phyloP scores from a whole-genome alignment of 2,888 invertebrate species.

The Oxyscelio sp. region DNA sequence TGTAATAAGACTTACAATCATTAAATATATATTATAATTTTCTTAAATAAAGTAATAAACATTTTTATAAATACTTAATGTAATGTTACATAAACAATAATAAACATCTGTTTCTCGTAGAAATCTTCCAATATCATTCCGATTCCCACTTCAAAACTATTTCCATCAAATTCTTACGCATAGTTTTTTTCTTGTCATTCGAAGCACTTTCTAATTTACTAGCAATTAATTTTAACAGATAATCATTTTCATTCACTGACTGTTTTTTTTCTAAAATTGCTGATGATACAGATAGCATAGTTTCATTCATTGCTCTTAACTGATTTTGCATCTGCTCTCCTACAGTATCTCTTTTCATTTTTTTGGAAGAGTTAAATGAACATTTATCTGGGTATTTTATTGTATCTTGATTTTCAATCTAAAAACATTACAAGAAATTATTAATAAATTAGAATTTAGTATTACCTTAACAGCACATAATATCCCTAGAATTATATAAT shows the following conservation, averaged over 20 bases:
- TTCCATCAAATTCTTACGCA: conserved; percentile 6
- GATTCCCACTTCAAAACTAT: conserved; percentile 10
- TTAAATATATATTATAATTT: no score
- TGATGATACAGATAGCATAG: background rate
- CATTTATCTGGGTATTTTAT: no score
- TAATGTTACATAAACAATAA: no score
- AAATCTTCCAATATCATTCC: background rate
- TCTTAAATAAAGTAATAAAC: no score
- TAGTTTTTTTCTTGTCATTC: background rate
- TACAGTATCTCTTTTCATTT: background rate
- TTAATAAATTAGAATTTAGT: no score
- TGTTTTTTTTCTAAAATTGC: conserved; percentile 5
- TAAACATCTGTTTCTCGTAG: no score
- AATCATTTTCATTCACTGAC: background rate
- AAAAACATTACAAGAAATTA: no score
- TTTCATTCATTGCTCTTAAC: conserved; percentile 7
- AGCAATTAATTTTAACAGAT: background rate
- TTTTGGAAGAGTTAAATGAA: background rate
- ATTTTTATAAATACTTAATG: no score
- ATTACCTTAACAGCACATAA: no score
- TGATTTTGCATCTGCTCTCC: conserved; percentile 8
- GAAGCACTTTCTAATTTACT: background rate
- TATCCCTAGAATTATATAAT: no score
- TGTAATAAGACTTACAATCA: no score
- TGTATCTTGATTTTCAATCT: no score